These are phyloP conservation scores for Dinocampus coccinellae DNA, from an alignment of 2,888 invertebrate species.

Conservation along the genomic window DNA sequence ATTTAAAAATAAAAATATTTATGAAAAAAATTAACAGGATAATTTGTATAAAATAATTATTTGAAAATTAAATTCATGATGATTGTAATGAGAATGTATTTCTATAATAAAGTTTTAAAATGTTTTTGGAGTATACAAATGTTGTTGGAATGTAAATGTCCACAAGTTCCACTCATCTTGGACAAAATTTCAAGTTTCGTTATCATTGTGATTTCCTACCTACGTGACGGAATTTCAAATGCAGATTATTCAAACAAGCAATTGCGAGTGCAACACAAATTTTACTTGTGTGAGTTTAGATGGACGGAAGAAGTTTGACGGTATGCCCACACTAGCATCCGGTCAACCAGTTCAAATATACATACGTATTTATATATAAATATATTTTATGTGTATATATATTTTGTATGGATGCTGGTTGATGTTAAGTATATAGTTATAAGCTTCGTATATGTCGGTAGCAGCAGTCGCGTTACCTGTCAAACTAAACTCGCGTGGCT, in stretches of 20 bases:
- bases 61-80: neutral
- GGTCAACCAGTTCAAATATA: conserved; percentile 5
- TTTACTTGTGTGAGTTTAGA: conserved; percentile 31
- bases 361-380: neutral
- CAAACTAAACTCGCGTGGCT: conserved; percentile 51
- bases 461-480: conserved; percentile 45
- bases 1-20: neutral
- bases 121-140: neutral
- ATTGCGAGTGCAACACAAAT: conserved; percentile 39
- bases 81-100: neutral
- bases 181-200: conserved; percentile 59
- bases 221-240: conserved; percentile 63
- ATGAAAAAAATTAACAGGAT: neutral
- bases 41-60: neutral
- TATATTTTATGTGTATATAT: neutral
- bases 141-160: conserved; percentile 50
- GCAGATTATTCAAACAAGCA: conserved; percentile 59
- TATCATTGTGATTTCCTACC: conserved; percentile 61
- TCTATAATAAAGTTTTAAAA: neutral
- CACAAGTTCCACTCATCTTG: conserved; percentile 38
- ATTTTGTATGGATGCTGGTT: neutral
- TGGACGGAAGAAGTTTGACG: conserved; percentile 9
- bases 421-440: neutral
- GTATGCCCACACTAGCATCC: neutral
- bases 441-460: neutral